These are phyloP conservation scores for Tyrophagus putrescentiae DNA, from an alignment of 1,140 invertebrate species.

Conservation along the genomic window DNA sequence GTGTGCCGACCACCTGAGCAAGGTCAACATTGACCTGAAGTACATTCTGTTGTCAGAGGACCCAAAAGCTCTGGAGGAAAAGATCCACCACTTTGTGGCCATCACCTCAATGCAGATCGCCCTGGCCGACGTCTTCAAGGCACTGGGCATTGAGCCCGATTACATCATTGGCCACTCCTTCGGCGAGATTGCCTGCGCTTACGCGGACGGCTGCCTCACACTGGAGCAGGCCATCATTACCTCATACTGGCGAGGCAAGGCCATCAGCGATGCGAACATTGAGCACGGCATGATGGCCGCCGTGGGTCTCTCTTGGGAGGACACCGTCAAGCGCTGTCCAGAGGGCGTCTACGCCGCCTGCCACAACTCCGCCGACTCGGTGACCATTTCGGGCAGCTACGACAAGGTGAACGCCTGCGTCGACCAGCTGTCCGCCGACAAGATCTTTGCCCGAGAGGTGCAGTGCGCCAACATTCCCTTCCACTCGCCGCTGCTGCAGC, in stretches of 20 bases:
- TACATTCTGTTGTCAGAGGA: conserved; percentile 57
- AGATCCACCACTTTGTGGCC: conserved; percentile 71
- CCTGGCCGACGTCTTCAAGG: conserved; percentile 13
- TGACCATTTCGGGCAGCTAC: conserved; percentile 75
- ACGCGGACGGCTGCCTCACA: conserved; percentile 83
- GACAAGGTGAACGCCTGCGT: conserved; percentile 53
- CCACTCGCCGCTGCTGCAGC: conserved; percentile 78
- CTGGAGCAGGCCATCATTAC: conserved; percentile 70
- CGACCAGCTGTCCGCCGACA: conserved; percentile 50
- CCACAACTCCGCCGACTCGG: conserved; percentile 79
- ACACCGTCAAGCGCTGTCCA: conserved; percentile 55
- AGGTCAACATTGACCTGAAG: conserved; percentile 61
- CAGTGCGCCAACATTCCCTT: conserved; percentile 77
- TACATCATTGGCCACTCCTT: conserved; percentile 31
- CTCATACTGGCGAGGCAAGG: conserved; percentile 75
- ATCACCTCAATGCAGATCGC: conserved; percentile 58
- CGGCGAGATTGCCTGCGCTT: conserved; percentile 83
- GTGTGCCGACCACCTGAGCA: conserved; percentile 54
- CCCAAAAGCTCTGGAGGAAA: conserved; percentile 57
- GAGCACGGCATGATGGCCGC: conserved; percentile 61
- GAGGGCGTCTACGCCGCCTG: conserved; percentile 67
- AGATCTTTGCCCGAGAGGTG: conserved; percentile 63
- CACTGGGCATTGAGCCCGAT: conserved; percentile 5
- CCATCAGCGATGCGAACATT: conserved; percentile 42
- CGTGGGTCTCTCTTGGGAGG: conserved; percentile 71